Evolutionary conservation across 2,797 vertebrate species (phyloP).

Genomic region (Squalus acanthias): DNA sequence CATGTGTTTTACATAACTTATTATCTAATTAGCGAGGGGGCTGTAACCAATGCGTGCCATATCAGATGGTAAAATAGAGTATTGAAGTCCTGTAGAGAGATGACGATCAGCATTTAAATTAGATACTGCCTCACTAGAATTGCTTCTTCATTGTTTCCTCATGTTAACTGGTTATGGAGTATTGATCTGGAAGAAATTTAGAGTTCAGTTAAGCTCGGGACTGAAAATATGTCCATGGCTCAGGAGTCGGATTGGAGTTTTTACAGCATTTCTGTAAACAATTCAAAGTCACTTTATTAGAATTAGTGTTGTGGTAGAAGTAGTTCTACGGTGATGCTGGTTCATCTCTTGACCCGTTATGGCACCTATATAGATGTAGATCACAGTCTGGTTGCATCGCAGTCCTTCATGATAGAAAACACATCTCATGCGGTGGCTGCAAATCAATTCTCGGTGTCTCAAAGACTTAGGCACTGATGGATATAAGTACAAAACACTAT

Average conservation of each 20-base stretch:
- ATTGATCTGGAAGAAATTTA: slow-evolving; percentile 1
- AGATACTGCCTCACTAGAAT: not conserved
- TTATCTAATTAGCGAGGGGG: not conserved
- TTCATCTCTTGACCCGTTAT: not conserved
- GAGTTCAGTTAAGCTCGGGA: not conserved
- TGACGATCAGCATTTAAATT: not conserved
- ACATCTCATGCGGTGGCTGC: not conserved
- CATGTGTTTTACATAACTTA: not conserved
- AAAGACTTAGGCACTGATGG: too few species aligned
- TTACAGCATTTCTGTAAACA: not conserved
- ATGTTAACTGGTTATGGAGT: not conserved
- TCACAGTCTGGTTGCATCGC: not conserved
- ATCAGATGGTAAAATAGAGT: not conserved
- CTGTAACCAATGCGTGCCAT: not conserved
- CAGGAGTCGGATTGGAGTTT: not conserved
- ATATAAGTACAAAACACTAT: too few species aligned
- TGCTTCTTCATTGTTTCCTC: not conserved
- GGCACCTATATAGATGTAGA: not conserved
- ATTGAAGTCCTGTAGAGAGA: not conserved
- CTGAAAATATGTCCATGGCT: not conserved
- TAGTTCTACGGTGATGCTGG: not conserved
- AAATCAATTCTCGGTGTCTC: too few species aligned
- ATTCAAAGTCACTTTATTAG: not conserved
- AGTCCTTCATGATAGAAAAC: not conserved
- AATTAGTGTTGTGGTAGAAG: not conserved